Evolutionary conservation across 2,113 vertebrate genomes (phyloP).

Genomic region (Esox niger): DNA sequence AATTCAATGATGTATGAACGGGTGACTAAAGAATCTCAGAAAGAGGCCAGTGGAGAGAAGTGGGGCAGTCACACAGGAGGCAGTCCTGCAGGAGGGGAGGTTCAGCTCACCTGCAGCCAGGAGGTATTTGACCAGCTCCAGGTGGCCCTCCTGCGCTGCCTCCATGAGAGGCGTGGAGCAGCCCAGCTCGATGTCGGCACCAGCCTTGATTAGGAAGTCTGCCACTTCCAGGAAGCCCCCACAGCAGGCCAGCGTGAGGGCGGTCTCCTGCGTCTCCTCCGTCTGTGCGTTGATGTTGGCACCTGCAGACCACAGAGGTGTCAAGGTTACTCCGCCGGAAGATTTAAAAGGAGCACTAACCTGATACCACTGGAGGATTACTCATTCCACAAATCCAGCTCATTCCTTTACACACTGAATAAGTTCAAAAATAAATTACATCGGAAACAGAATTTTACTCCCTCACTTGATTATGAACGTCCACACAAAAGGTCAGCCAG

Average conservation of each 20-base stretch:
- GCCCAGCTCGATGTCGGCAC: constrained; percentile 87
- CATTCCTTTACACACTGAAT: too few relatives aligned
- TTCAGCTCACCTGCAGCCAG: constrained; percentile 78
- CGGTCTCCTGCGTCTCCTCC: constrained; percentile 90
- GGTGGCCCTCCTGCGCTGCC: constrained; percentile 87
- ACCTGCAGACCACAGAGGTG: constrained; percentile 57
- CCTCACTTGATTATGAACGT: too few relatives aligned
- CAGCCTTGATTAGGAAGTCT: constrained; percentile 88
- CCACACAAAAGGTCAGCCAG: too few relatives aligned
- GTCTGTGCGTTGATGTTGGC: constrained; percentile 93
- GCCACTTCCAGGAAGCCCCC: constrained; percentile 89
- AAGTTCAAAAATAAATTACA: too few relatives aligned
- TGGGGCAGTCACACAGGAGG: neutral
- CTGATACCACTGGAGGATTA: neutral
- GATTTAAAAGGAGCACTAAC: neutral
- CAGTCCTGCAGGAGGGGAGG: neutral
- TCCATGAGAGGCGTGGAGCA: constrained; percentile 91
- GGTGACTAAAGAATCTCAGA: too few relatives aligned
- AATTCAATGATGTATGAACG: too few relatives aligned
- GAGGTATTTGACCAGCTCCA: constrained; percentile 88
- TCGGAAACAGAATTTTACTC: too few relatives aligned
- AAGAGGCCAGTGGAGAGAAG: neutral
- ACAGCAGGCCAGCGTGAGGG: constrained; percentile 86
- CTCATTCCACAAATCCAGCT: too few relatives aligned
- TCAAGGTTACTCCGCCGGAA: neutral